Evolutionary conservation across 2,888 invertebrate genomes (phyloP).

Genomic region (Ornithoptera alexandrae): DNA sequence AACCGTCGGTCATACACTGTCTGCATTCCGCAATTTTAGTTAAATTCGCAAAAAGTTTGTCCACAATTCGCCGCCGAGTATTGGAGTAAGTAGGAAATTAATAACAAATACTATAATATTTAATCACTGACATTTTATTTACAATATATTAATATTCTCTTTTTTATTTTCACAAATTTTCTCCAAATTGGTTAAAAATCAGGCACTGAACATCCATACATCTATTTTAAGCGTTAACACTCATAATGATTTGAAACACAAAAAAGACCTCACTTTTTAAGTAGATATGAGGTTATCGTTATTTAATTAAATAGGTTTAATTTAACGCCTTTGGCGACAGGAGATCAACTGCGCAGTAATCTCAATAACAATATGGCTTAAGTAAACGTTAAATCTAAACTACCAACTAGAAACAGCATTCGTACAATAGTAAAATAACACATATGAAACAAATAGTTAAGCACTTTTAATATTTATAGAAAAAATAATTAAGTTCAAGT

Average conservation of each 20-base stretch:
- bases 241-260: slow-evolving; percentile 40
- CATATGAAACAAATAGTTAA: slow-evolving; percentile 39
- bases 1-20: no score
- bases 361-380: slow-evolving; percentile 61
- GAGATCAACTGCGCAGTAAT: slow-evolving; percentile 65
- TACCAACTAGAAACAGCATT: slow-evolving; percentile 43
- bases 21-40: no score
- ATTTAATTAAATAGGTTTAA: slow-evolving; percentile 41
- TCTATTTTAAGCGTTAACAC: slow-evolving; percentile 53
- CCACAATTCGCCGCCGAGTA: not conserved
- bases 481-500: slow-evolving; percentile 30
- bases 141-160: slow-evolving; percentile 79
- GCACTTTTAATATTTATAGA: slow-evolving; percentile 32
- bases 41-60: not conserved
- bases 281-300: slow-evolving; percentile 36
- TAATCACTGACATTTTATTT: slow-evolving; percentile 64
- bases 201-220: slow-evolving; percentile 63
- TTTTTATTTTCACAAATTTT: slow-evolving; percentile 53
- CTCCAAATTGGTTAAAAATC: slow-evolving; percentile 52
- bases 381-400: slow-evolving; percentile 43
- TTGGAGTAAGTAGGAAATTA: not conserved
- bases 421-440: slow-evolving; percentile 51
- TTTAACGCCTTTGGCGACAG: slow-evolving; percentile 60
- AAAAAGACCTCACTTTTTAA: slow-evolving; percentile 65
- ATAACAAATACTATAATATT: not conserved